Evolutionary conservation across 2,888 invertebrate species (phyloP), one percentile per base, ranked within the genome.

Genomic region (Tiliacea citrago): DNA sequence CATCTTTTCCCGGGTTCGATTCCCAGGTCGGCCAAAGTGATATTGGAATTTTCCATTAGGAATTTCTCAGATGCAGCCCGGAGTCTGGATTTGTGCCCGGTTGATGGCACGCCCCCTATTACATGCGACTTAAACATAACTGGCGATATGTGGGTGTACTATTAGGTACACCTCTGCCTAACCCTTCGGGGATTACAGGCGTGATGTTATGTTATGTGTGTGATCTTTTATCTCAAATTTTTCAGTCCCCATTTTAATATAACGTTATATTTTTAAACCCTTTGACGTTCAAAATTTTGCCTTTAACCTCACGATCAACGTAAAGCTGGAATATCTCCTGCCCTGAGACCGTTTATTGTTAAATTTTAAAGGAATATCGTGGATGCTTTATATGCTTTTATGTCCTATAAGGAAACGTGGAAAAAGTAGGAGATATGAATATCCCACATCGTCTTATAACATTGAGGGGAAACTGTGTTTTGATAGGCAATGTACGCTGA

Each of bases 221-320:
- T n/a, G n/a, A n/a, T n/a, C n/a, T n/a, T 68, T 60, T n/a, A 58
- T 29, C 47, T 49, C 16, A 61, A 45, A 75, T 29, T 61, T 58
- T 79, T 49, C 73, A 55, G 65, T 39, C 55, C n/a, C 49, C 39
- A 16, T 51, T 73, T 84, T 84, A 71, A 80, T 73, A 76, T 57
- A 39, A 67, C 71, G 71, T 61, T 63, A 69, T 58, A 73, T 65
- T 69, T 77, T 75, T 58, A 18, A 62, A 60, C 29, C 61, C 75
- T 84, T 84, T 84, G 85, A 77, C 68, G 42, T 9, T 42, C 24
- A 58, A 75, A 75, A 77, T 71, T 75, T 81, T 67, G 66, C 71
- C 21, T 73, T 77, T 68, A 73, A 71, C 73, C 73, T 45, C 73
- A 49, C 57, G 53, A 66, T 75, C 57, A 70, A 35, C 35, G 21